Percentiles rank a stretch among this genome's conserved stretches.
Evolutionary conservation across 2,797 vertebrate species (phyloP).

Genomic region (Lacerta bilineata): DNA sequence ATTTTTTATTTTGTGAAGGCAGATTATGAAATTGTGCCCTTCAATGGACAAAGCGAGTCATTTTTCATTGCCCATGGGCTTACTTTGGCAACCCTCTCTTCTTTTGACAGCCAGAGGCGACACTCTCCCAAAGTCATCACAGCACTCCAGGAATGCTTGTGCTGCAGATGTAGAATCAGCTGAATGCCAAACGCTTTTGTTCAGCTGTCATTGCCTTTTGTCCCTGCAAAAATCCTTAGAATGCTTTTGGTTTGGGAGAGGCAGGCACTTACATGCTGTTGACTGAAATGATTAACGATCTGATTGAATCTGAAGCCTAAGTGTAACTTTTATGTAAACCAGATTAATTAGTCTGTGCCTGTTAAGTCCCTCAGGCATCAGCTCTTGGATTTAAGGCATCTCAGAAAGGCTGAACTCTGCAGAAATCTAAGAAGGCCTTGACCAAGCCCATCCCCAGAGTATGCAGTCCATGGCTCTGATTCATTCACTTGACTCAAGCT

Average conservation of each 20-base stretch:
- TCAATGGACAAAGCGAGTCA: not conserved
- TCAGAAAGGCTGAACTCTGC: constrained; percentile 21
- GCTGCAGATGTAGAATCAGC: not conserved
- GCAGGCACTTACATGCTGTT: constrained; percentile 3
- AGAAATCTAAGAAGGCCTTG: constrained; percentile 21
- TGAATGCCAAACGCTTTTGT: not conserved
- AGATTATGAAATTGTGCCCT: not conserved
- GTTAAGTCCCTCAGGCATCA: not conserved
- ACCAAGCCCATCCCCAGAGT: constrained; percentile 28
- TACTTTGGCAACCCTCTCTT: not conserved
- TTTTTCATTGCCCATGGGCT: not conserved
- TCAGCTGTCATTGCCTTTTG: not conserved
- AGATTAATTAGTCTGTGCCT: not conserved
- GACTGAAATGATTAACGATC: constrained; percentile 8
- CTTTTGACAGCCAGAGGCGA: not conserved
- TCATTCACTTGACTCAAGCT: constrained; percentile 47
- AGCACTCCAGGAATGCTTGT: not conserved
- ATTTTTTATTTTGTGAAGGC: too few species aligned
- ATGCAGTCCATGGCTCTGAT: constrained; percentile 52
- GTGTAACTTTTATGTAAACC: constrained; percentile 14
- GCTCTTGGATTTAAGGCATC: constrained; percentile 13
- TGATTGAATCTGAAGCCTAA: constrained; percentile 22
- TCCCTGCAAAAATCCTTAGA: not conserved
- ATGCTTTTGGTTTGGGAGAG: not conserved
- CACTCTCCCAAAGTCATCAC: not conserved